Conservation (phyloP, 2,113 vertebrate species). For the Peromyscus maniculatus region DNA sequence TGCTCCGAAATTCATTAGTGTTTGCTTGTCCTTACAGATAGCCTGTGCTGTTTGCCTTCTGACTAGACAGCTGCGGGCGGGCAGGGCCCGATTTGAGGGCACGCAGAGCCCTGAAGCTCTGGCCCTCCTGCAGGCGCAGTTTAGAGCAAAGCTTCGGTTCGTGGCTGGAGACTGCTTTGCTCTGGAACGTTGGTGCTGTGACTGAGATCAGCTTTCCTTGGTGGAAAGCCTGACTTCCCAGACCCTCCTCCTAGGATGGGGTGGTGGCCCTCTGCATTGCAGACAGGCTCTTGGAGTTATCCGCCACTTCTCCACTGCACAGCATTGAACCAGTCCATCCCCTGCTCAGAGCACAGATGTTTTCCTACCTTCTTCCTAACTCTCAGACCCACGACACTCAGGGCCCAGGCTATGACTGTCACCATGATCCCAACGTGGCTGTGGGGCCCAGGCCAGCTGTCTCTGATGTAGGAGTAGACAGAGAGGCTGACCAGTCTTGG, state of each 20-base stretch:
- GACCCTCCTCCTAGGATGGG: conserved; percentile 27
- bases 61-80: conserved; percentile 71
- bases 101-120: not conserved
- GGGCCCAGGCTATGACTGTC: not conserved
- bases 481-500: not conserved
- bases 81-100: conserved; percentile 4
- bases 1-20: conserved; percentile 75
- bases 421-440: not conserved
- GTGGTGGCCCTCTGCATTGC: not conserved
- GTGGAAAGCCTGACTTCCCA: conserved; percentile 68
- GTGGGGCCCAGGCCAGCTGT: not conserved
- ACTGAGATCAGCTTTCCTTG: conserved; percentile 56
- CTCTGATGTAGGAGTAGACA: not conserved
- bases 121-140: conserved; percentile 12
- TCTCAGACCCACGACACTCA: not conserved
- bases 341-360: not conserved
- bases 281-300: not conserved
- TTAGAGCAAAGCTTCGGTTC: conserved; percentile 65
- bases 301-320: not conserved
- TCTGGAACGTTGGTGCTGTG: not conserved
- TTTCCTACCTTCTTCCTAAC: not conserved
- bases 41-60: conserved; percentile 77
- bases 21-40: conserved; percentile 79
- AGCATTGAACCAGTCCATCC: not conserved
- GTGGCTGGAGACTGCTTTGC: conserved; percentile 45